Conservation (phyloP, 2,113 vertebrate genomes). For the Bubalus kerabau region DNA sequence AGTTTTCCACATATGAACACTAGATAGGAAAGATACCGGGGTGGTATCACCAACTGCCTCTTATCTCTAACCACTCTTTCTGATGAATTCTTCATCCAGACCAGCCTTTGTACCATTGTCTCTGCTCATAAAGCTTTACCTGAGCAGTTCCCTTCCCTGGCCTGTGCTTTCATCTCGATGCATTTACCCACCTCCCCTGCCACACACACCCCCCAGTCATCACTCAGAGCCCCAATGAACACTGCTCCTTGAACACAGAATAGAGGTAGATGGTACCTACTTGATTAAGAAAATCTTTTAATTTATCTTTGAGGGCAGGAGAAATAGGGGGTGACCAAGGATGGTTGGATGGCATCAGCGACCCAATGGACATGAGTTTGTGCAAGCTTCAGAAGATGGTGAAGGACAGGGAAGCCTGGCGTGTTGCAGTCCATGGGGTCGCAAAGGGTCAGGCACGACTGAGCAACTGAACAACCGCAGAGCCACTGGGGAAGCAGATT, state of each 20-base stretch:
- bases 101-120: fast-evolving
- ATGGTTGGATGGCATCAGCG: background rate
- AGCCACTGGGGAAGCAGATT: background rate
- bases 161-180: background rate
- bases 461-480: background rate
- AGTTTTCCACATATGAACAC: background rate
- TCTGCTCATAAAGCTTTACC: fast-evolving
- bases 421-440: background rate
- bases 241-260: background rate
- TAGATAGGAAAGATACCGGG: background rate
- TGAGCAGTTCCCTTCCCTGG: background rate
- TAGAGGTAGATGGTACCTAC: background rate
- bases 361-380: background rate
- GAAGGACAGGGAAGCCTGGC: background rate
- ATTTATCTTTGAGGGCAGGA: background rate
- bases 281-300: background rate
- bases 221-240: background rate
- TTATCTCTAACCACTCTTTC: background rate
- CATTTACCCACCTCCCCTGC: fast-evolving
- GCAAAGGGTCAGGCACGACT: fast-evolving
- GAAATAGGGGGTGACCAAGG: background rate
- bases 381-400: background rate
- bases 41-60: background rate
- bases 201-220: background rate
- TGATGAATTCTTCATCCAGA: background rate